A percentile compares a stretch with the other conserved stretches of the same genome.
These are phyloP conservation scores for Tiliqua scincoides DNA, from an alignment of 2,113 vertebrate genomes.

Conservation along the genomic window DNA sequence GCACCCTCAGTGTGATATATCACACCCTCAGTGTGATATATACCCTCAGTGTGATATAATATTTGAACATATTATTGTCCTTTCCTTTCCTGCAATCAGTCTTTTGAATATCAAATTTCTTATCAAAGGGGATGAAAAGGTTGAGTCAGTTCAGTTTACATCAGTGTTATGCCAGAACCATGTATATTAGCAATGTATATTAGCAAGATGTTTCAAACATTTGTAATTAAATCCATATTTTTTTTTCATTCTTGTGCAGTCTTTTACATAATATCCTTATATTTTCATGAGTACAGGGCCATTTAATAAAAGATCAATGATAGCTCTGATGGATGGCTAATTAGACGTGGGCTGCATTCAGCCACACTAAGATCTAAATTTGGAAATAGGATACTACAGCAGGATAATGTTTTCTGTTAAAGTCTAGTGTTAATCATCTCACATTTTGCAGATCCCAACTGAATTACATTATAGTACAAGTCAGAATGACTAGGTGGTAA, in stretches of 20 bases:
- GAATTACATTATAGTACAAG: constrained; percentile 6
- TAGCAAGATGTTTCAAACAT: not conserved
- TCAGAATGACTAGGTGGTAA: not conserved
- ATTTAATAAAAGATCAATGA: not conserved
- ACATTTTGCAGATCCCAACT: constrained; percentile 14
- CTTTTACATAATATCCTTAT: not conserved
- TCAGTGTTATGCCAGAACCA: not conserved
- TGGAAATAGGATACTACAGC: not conserved
- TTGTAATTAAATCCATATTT: constrained; percentile 2
- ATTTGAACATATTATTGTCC: constrained; percentile 1
- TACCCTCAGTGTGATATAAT: no score
- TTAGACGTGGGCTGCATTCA: constrained; percentile 6
- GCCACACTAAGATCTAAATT: constrained; percentile 8
- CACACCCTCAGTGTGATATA: no score
- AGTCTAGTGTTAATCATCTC: constrained; percentile 21
- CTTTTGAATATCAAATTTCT: not conserved
- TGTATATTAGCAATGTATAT: not conserved
- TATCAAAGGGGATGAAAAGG: constrained; percentile 1
- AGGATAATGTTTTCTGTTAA: constrained; percentile 9
- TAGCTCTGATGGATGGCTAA: constrained; percentile 32
- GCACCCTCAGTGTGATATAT: no score
- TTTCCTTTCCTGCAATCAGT: not conserved
- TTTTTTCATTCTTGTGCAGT: not conserved
- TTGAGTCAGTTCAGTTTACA: not conserved
- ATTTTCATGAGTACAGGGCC: not conserved